Conservation (phyloP, 2,888 invertebrate species). For the Tethea ocularis region DNA sequence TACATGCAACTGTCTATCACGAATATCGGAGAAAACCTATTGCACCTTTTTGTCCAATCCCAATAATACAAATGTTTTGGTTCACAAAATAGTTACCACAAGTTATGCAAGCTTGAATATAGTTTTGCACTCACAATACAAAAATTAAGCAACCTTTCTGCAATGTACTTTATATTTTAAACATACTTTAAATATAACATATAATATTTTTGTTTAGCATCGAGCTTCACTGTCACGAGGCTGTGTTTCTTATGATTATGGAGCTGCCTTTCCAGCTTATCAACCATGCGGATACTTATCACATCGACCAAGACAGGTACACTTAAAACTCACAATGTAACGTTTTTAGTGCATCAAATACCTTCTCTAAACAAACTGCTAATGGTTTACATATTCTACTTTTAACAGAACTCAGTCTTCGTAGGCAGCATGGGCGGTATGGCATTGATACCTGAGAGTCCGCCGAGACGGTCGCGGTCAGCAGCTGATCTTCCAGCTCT, state of each 20-base stretch:
- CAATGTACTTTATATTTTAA: neutral
- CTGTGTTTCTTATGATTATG: slow-evolving; percentile 83
- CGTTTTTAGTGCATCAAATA: too few relatives aligned
- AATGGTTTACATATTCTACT: neutral
- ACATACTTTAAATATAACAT: slow-evolving; percentile 4
- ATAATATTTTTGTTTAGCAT: slow-evolving; percentile 69
- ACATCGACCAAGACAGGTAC: slow-evolving; percentile 75
- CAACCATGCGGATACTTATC: slow-evolving; percentile 74
- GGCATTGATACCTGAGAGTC: slow-evolving; percentile 86
- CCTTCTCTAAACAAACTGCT: neutral
- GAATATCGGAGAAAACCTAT: neutral
- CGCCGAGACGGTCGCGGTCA: slow-evolving; percentile 91
- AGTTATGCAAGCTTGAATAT: neutral
- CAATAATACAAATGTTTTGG: neutral
- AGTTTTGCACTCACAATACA: neutral
- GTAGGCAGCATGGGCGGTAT: slow-evolving; percentile 88
- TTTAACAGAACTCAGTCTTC: slow-evolving; percentile 89
- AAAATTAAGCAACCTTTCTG: neutral
- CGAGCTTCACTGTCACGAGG: slow-evolving; percentile 88
- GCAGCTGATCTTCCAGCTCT: slow-evolving; percentile 93
- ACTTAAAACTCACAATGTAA: too few relatives aligned
- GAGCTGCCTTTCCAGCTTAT: slow-evolving; percentile 67
- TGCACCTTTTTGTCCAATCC: neutral
- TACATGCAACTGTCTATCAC: slow-evolving; percentile 1
- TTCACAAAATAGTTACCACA: neutral